Base-by-base conservation (phyloP, 2,888 invertebrate species). In the Ferdinandea cuprea region DNA sequence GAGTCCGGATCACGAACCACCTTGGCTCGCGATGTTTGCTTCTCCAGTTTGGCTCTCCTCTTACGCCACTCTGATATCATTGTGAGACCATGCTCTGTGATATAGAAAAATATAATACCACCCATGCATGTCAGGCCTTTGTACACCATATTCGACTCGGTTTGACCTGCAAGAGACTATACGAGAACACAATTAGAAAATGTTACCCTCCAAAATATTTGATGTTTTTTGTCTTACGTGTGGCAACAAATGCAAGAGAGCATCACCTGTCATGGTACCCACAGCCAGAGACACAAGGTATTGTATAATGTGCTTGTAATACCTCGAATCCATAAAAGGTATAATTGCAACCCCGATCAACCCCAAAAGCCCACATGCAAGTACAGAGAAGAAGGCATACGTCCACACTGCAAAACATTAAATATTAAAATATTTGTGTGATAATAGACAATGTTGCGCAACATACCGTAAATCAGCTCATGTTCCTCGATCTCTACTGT, bases 281-380 rank as follows among this genome's bases (percentile, higher is more conserved):
- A 98, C 96, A 13, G 98, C 98, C 85, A 98, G 92, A 0, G 98
- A 97, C 2, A 98, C 97, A 81, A 98, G 92, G 90, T 97, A 98
- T 90, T 98, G 98, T 63, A 98, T 92, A 32, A 98, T 91, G 86
- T 97, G 95, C 87, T 98, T 96, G 89, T 98, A 98, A 89, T 96
- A 96, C 13, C 93, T 93, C 87, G 95, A 94, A 89, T 96, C 95
- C 96, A 98, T 97, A 42, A 97, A 94, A 0, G 98, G 98, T 87
- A 98, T 97, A 6, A 98, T 96, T 3, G 95, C 95, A 9, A 98
- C 96, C 1, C 97, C 96, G 11, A 97, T 91, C 44, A 98, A 91
- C 8, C 98, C 98, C 87, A 97, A 96, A 3, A 96, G 93, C 88
- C 97, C 97, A 85, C 98, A 97, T 25, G 96, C 93, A 6, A 96